Evolutionary conservation across 2,888 invertebrate genomes (phyloP), one percentile per base, ranked within the genome.

Genomic region (Ichneumon xanthorius): DNA sequence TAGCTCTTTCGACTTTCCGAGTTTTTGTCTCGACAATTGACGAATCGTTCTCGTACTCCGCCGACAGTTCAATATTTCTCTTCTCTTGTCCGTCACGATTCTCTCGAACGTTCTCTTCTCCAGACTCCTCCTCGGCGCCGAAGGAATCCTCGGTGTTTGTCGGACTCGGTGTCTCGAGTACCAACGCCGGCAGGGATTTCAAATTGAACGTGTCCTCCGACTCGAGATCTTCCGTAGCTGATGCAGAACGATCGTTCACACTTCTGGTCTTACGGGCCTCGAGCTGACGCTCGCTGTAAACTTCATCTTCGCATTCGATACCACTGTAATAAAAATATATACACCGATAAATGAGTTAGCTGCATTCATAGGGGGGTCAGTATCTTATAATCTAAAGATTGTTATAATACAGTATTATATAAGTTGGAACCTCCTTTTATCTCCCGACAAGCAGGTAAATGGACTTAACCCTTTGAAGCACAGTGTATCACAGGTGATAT

Each of bases 301-400:
- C 96, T 94, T 97, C 96, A 95, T 96, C 95, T 95, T 96, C 95
- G 95, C 96, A 96, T 95, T 97, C 97, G 94, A 97, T 95, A 94
- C 96, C 97, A 95, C 97, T 97, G 95, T 89, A 95, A 95, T 87
- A 88, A 83, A 92, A 88, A 88, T 87, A 91, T 89, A 89, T 91
- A 92, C 68, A 76, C 77, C 1, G 53, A 61, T 68, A 63, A 30
- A 76, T 22, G 33, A 22, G 45, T 80, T 76, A 65, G 58, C 40
- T 55, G 9, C 19, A 80, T 80, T 71, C 58, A 48, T 63, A 68
- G 37, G 14, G 26, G 58, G 22, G 14, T 58, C 58, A 55, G n/a
- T n/a, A 11, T 58, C 11, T 58, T 22, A n/a, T 58, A 58, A 58
- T 58, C 55, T 22, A 22, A 58, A 58, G 55, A 58, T 58, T 7